These are phyloP conservation scores for Galerucella nymphaeae DNA, from an alignment of 2,888 invertebrate species.

Conservation along the genomic window DNA sequence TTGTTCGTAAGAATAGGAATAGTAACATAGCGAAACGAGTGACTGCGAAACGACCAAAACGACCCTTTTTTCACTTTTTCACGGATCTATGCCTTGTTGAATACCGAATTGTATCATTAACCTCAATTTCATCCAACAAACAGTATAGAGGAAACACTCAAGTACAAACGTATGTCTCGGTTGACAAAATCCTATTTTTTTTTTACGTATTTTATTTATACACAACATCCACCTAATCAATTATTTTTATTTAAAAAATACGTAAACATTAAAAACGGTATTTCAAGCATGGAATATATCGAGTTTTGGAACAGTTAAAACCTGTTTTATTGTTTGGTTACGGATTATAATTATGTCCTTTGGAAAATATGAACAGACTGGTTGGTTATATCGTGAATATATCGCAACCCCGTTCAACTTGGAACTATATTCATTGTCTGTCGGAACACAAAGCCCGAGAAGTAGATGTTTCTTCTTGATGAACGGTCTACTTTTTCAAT, in stretches of 20 bases:
- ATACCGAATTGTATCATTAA: slow-evolving; percentile 34
- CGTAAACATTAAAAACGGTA: background rate
- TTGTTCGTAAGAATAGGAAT: slow-evolving; percentile 16
- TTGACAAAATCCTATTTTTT: slow-evolving; percentile 27
- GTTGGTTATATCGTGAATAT: no score
- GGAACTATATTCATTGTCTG: no score
- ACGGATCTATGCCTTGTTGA: slow-evolving; percentile 38
- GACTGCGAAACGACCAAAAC: slow-evolving; percentile 8
- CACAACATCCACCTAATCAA: slow-evolving; percentile 1
- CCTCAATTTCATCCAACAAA: slow-evolving; percentile 34
- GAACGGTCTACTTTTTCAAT: no score
- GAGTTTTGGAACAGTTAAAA: no score
- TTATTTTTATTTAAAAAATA: slow-evolving; percentile 1
- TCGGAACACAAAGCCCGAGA: no score
- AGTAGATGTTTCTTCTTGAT: no score
- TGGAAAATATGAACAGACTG: no score
- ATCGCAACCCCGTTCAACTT: no score
- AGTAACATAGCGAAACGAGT: slow-evolving; percentile 10
- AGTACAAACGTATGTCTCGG: slow-evolving; percentile 28
- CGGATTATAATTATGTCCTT: no score
- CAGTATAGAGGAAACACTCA: slow-evolving; percentile 27
- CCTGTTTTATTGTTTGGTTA: no score
- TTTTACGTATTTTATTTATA: slow-evolving; percentile 19
- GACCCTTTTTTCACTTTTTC: slow-evolving; percentile 31
- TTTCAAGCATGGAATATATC: no score